phyloP scores from a whole-genome alignment of 2,888 invertebrate genomes.

The Coremacera marginata region DNA sequence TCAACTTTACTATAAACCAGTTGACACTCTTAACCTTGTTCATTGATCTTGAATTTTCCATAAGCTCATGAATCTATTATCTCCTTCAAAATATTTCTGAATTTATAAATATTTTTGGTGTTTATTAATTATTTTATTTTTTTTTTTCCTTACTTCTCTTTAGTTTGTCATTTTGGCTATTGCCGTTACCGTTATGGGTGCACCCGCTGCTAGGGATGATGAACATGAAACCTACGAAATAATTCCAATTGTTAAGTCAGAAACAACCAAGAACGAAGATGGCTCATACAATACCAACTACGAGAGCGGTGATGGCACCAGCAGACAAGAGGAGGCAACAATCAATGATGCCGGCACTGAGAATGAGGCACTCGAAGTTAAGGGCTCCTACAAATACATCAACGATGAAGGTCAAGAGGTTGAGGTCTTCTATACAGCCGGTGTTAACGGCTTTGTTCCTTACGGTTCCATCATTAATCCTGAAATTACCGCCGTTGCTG shows the following conservation, averaged over 20 bases:
- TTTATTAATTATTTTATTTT: too few relatives aligned
- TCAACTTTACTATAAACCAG: too few relatives aligned
- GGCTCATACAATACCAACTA: conserved; percentile 59
- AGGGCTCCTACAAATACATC: conserved; percentile 64
- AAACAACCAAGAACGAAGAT: conserved; percentile 54
- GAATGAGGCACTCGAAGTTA: conserved; percentile 57
- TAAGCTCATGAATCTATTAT: too few relatives aligned
- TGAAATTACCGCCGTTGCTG: conserved; percentile 62
- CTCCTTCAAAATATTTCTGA: too few relatives aligned
- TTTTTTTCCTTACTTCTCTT: neutral
- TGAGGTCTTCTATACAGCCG: conserved; percentile 66
- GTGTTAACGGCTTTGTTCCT: conserved; percentile 67
- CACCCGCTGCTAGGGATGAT: conserved; percentile 43
- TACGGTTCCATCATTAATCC: conserved; percentile 59
- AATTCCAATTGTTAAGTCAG: conserved; percentile 59
- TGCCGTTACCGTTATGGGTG: conserved; percentile 48
- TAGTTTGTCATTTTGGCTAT: conserved; percentile 48
- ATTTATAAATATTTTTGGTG: too few relatives aligned
- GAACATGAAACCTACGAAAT: conserved; percentile 46
- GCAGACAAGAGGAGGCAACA: conserved; percentile 57
- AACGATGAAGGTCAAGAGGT: conserved; percentile 61
- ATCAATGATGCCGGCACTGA: conserved; percentile 57
- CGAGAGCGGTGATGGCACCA: conserved; percentile 59
- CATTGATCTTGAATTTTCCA: too few relatives aligned
- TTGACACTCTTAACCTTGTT: too few relatives aligned